A percentile compares a stretch with the other conserved stretches of the same genome.
Conservation (phyloP, 2,797 vertebrate genomes). For the Eulemur coronatus region DNA sequence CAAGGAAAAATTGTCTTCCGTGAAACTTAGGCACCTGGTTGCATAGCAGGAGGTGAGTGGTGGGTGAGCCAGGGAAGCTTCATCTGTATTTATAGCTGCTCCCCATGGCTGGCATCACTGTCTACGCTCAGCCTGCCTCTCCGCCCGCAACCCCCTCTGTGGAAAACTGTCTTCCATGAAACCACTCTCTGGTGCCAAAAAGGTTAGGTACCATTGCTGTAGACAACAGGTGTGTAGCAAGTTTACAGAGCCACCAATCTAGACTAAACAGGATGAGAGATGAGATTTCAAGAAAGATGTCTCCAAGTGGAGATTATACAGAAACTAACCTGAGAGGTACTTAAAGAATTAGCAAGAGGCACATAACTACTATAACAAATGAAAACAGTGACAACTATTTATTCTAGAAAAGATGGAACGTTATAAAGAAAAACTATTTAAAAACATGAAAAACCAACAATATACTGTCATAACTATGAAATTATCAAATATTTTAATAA, state of each 20-base stretch:
- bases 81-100: too few species aligned
- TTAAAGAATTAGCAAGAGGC: background rate
- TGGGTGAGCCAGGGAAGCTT: too few species aligned
- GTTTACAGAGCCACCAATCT: background rate
- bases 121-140: too few species aligned
- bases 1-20: too few species aligned
- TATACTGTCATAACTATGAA: background rate
- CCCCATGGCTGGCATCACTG: too few species aligned
- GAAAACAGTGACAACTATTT: background rate
- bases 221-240: background rate
- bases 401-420: background rate
- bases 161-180: too few species aligned
- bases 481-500: background rate
- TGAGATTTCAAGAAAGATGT: background rate
- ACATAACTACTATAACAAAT: background rate
- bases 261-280: background rate
- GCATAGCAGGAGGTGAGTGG: too few species aligned
- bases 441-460: background rate
- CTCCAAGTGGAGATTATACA: background rate
- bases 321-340: background rate
- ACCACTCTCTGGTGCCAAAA: too few species aligned
- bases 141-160: too few species aligned
- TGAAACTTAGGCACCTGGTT: too few species aligned
- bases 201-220: too few species aligned
- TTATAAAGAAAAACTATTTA: background rate